These are phyloP conservation scores for Oxygymnocypris stewartii DNA, from an alignment of 2,113 vertebrate genomes.

Conservation along the genomic window DNA sequence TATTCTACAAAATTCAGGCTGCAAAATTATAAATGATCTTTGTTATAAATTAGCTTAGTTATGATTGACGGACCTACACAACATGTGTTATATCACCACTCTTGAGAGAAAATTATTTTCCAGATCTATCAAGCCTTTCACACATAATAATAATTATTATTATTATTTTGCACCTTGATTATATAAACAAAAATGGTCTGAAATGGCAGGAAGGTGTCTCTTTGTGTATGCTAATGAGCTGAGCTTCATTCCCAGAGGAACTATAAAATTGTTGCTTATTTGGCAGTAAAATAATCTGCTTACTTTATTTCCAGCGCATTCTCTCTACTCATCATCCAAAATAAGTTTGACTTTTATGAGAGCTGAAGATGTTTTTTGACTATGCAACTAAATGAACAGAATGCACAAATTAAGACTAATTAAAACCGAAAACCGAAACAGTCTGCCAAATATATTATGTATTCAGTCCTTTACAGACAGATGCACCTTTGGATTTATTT, in stretches of 20 bases:
- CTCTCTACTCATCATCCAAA: neutral
- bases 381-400: slow-evolving; percentile 10
- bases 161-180: neutral
- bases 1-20: neutral
- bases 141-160: neutral
- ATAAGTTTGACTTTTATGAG: slow-evolving; percentile 26
- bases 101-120: too few relatives aligned
- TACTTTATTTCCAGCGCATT: slow-evolving; percentile 26
- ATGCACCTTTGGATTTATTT: neutral
- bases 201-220: neutral
- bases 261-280: neutral
- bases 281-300: neutral
- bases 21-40: neutral
- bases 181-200: neutral
- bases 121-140: too few relatives aligned
- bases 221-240: slow-evolving; percentile 20
- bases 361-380: neutral
- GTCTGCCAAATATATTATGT: neutral
- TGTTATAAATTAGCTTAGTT: too few relatives aligned
- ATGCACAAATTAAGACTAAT: slow-evolving; percentile 21
- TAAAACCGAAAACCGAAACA: neutral
- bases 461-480: neutral
- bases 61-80: too few relatives aligned
- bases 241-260: neutral
- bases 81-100: neutral